Evolutionary conservation across 2,888 invertebrate species (phyloP).

Genomic region (Melolontha melolontha): DNA sequence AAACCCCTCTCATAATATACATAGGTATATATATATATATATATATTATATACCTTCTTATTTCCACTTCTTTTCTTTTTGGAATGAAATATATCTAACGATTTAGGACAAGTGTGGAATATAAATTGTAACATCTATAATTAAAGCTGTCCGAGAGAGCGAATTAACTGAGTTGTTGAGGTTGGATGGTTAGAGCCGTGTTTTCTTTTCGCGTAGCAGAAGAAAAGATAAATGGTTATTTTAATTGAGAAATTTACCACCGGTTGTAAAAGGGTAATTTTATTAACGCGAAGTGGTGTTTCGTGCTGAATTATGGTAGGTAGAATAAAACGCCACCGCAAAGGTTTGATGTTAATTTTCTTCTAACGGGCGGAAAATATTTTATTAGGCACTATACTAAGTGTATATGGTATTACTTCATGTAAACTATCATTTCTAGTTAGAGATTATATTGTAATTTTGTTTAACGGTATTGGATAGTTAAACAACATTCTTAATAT

Average conservation of each 20-base stretch:
- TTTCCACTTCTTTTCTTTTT: too few relatives aligned
- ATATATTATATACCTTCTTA: too few relatives aligned
- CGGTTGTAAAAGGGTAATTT: conserved; percentile 39
- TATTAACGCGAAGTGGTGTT: conserved; percentile 37
- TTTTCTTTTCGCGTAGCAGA: conserved; percentile 26
- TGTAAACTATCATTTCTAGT: too few relatives aligned
- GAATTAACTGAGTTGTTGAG: conserved; percentile 42
- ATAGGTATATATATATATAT: neutral
- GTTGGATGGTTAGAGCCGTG: conserved; percentile 32
- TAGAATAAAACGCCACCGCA: conserved; percentile 9
- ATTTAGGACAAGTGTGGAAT: conserved; percentile 57
- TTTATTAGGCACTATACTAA: too few relatives aligned
- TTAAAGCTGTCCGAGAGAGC: conserved; percentile 53
- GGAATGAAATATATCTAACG: conserved; percentile 52
- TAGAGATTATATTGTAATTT: too few relatives aligned
- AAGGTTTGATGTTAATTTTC: too few relatives aligned
- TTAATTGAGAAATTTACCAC: conserved; percentile 42
- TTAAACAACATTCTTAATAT: too few relatives aligned
- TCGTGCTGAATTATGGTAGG: conserved; percentile 23
- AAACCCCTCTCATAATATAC: conserved; percentile 55
- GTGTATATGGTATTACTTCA: too few relatives aligned
- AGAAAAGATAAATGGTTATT: conserved; percentile 40
- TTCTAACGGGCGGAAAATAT: too few relatives aligned
- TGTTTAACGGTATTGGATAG: too few relatives aligned
- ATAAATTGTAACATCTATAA: conserved; percentile 57